Conservation (phyloP, 2,888 invertebrate genomes). For the Celastrina argiolus region DNA sequence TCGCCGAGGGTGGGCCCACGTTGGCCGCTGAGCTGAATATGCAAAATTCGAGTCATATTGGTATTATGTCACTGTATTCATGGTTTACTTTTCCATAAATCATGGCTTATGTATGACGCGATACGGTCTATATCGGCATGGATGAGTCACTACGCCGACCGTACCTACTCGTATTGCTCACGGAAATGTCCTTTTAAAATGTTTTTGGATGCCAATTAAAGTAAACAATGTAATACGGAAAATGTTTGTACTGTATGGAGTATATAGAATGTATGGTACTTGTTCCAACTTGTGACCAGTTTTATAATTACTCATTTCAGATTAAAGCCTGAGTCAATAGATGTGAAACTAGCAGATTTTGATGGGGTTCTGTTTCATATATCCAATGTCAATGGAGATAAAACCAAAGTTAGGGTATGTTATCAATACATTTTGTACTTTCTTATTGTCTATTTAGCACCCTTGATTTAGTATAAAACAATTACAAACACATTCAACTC, state of each 20-base stretch:
- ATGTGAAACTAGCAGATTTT: conserved; percentile 97
- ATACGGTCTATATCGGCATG: conserved; percentile 61
- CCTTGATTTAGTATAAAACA: too few relatives aligned
- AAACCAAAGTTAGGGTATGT: conserved; percentile 97
- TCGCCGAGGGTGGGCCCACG: conserved; percentile 69
- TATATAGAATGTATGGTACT: neutral
- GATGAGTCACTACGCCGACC: conserved; percentile 69
- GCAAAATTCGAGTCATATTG: conserved; percentile 33
- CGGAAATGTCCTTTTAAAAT: conserved; percentile 63
- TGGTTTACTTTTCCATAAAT: conserved; percentile 44
- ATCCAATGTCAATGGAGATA: conserved; percentile 97
- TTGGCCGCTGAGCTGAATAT: conserved; percentile 53
- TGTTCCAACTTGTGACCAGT: neutral
- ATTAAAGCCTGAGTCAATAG: conserved; percentile 96
- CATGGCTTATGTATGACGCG: conserved; percentile 53
- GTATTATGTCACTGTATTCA: conserved; percentile 33
- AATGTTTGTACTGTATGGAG: conserved; percentile 32
- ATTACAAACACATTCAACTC: too few relatives aligned
- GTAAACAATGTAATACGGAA: conserved; percentile 52
- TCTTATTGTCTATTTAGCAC: too few relatives aligned
- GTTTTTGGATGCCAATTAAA: conserved; percentile 58
- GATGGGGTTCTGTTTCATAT: conserved; percentile 99
- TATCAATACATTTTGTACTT: conserved; percentile 16
- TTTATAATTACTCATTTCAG: conserved; percentile 75
- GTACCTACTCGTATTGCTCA: conserved; percentile 55